Evolutionary conservation across 2,797 vertebrate species (phyloP), one percentile per base, ranked within the genome.

Genomic region (Melanotaenia pygmaea): DNA sequence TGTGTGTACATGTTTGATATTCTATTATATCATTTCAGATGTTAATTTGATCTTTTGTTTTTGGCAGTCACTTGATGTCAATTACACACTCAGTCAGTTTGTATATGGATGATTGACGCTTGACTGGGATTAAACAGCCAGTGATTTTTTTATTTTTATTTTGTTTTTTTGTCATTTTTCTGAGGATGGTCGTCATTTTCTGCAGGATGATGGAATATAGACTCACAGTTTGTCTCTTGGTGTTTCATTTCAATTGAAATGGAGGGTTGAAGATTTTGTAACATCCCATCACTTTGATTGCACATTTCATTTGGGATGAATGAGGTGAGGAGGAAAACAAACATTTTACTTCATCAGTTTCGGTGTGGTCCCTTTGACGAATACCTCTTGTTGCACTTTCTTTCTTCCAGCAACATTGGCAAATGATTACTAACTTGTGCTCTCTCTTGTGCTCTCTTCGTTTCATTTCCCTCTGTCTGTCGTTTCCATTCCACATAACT

Each of bases 301-400:
- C 87, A 87, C 82, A 84, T 90, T 88, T 90, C 82, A 81, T 89
- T 87, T 35, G 34, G 79, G 86, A 89, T 88, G 85, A 90, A 90
- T 83, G 90, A 81, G 87, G 81, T 79, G 84, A 79, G 67, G 68
- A 87, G 53, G 73, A 79, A 90, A 85, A 87, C 84, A 90, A 91
- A 91, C 83, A 86, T 70, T 89, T 79, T 61, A 75, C 87, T 87
- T 89, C 87, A 89, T 93, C 89, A 89, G 65, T 85, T 88, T 82
- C 86, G 83, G 81, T 74, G 74, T 81, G 88, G 90, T 91, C 88
- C 86, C 51, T 82, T 66, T 91, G 90, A 91, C 83, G 72, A 90
- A 89, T 87, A 76, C 83, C 80, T 83, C 76, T 74, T 74, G 76
- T 78, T 70, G 74, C 77, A 75, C 74, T 88, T 85, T 79, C 5